Base-by-base conservation (phyloP, 2,888 invertebrate species). In the Phasia obesa region DNA sequence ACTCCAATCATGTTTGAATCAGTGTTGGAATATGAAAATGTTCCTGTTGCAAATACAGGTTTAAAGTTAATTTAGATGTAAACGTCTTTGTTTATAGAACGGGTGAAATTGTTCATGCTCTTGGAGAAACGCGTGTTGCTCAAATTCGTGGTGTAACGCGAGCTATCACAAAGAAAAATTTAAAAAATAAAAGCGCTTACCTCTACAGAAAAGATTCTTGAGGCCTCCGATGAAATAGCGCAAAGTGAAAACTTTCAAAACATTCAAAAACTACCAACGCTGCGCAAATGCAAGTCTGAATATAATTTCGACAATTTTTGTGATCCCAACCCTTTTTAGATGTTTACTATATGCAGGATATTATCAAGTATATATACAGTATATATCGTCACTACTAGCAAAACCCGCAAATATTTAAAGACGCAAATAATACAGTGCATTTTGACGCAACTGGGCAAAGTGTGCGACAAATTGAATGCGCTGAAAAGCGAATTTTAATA, bases 381-480 rank as follows among this genome's bases (percentile, higher is more conserved):
- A 42, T 23, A 1, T 42, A 15, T 42, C 42, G 15, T 38, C 35
- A 38, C 62, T 44, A 9, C 25, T 62, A 25, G 7, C n/a, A 27
- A 17, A 47, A 11, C 17, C 4, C 42, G 4, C 5, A 25, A 15
- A 62, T 62, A 6, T 3, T 55, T 3, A 21, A 69, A 51, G 55
- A 38, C 25, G 51, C 17, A 7, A 69, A 69, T 38, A 44, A 25
- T 17, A 69, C 55, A n/a, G n/a, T 53, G 13, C 55, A 69, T 44
- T 17, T 69, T 6, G 69, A 69, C 57, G 69, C 69, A 6, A 23
- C 69, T 9, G 55, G 55, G 4, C 35, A 69, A 69, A 55, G 38
- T 42, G 55, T 69, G 1, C 13, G 13, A 25, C 42, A 69, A n/a
- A 42, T 69, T 17, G 25, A 42, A 42, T 55, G 51, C 9, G 42